A percentile compares a stretch with the other conserved stretches of the same genome.
Evolutionary conservation across 2,797 vertebrate species (phyloP).

Genomic region (Mionectes olivaceus): DNA sequence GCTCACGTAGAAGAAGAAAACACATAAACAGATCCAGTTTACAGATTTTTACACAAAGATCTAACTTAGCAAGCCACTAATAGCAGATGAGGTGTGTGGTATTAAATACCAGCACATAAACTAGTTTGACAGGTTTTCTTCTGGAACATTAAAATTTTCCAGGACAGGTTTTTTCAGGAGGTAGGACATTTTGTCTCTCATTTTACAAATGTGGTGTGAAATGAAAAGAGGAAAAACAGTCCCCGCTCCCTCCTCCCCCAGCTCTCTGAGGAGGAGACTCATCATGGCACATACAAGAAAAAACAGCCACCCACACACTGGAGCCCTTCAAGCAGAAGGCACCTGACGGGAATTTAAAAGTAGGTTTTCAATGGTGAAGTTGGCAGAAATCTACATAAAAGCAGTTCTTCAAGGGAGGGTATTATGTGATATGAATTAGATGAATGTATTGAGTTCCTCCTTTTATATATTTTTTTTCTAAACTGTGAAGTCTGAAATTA

Average conservation of each 20-base stretch:
- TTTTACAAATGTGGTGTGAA: constrained; percentile 25
- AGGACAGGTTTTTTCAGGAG: not conserved
- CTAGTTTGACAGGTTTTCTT: not conserved
- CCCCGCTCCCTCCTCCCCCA: not conserved
- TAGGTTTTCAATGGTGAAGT: constrained; percentile 44
- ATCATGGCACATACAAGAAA: not conserved
- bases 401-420: constrained; percentile 16
- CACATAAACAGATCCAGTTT: not conserved
- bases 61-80: not conserved
- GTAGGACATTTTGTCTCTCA: constrained; percentile 40
- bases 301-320: constrained; percentile 36
- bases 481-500: not conserved
- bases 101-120: not conserved
- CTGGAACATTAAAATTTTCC: constrained; percentile 8
- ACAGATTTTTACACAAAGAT: not conserved
- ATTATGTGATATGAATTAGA: constrained; percentile 54
- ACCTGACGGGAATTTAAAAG: constrained; percentile 50
- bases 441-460: not conserved
- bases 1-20: not conserved
- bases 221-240: not conserved
- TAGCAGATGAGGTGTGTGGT: not conserved
- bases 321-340: constrained; percentile 51
- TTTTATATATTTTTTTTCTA: not conserved
- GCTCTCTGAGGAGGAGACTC: constrained; percentile 41
- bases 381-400: constrained; percentile 59